Percentiles rank a stretch among this genome's conserved stretches.
These are phyloP conservation scores for Aphyosemion australe DNA, from an alignment of 2,113 vertebrate genomes.

Conservation along the genomic window DNA sequence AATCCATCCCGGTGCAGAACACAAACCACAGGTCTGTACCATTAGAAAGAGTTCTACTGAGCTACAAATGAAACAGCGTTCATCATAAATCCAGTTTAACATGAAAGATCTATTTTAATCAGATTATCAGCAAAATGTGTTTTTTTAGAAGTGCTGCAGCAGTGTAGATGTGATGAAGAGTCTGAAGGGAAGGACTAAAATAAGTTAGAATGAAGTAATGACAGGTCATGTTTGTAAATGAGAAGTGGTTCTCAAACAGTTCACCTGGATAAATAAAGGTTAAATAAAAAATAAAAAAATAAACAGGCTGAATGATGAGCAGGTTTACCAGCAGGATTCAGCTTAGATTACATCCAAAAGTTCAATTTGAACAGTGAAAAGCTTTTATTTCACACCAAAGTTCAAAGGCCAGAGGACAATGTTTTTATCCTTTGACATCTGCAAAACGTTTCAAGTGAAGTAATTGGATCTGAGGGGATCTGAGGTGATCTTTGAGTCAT, in stretches of 20 bases:
- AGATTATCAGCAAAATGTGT: no score
- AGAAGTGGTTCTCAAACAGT: no score
- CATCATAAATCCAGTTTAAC: no score
- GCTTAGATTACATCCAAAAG: not conserved
- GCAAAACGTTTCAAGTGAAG: no score
- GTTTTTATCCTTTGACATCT: not conserved
- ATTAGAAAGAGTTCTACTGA: not conserved
- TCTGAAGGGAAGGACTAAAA: no score
- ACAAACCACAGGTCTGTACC: not conserved
- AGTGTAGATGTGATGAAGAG: no score
- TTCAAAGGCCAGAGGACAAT: not conserved
- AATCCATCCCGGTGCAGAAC: slow-evolving; percentile 26
- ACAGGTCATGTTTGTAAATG: no score
- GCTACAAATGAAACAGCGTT: no score
- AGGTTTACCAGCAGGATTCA: not conserved
- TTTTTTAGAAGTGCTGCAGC: no score
- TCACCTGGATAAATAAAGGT: no score
- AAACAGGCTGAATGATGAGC: not conserved
- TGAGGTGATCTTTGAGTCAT: not conserved
- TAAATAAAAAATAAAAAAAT: no score
- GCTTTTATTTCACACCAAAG: not conserved
- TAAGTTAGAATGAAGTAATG: not conserved
- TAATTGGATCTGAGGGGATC: not conserved
- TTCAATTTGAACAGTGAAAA: not conserved
- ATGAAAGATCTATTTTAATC: no score